Percentiles rank a stretch among this genome's conserved stretches.
These are phyloP conservation scores for Mactromeris polynyma DNA, from an alignment of 2,888 invertebrate species.

Conservation along the genomic window DNA sequence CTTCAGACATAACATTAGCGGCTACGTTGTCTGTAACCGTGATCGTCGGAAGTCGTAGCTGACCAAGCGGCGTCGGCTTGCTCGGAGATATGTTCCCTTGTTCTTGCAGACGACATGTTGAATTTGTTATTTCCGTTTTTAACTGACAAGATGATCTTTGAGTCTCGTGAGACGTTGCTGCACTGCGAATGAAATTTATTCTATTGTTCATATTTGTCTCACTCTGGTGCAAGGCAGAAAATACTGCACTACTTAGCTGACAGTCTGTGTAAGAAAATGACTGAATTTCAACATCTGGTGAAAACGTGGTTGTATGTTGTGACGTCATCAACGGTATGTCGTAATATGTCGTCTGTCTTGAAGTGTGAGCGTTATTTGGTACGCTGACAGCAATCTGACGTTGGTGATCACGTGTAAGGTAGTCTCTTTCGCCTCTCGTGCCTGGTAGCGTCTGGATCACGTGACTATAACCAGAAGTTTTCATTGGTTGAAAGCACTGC, in stretches of 20 bases:
- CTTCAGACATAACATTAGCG: constrained; percentile 66
- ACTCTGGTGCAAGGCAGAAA: neutral
- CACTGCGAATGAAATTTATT: neutral
- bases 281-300: neutral
- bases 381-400: neutral
- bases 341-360: neutral
- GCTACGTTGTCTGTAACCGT: constrained; percentile 59
- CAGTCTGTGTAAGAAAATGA: neutral
- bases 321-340: constrained; percentile 5
- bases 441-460: neutral
- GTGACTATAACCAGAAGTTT: neutral
- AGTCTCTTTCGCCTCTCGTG: neutral
- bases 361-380: neutral
- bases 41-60: constrained; percentile 57
- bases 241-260: neutral
- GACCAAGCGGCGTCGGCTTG: constrained; percentile 25
- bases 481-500: neutral
- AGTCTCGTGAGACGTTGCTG: neutral
- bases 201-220: neutral
- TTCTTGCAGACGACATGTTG: neutral
- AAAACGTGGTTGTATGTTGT: neutral
- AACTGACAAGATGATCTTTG: neutral
- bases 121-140: neutral
- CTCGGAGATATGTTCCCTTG: neutral
- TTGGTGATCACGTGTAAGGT: neutral